Evolutionary conservation across 2,113 vertebrate species (phyloP).

Genomic region (Haplotaxodon microlepis): DNA sequence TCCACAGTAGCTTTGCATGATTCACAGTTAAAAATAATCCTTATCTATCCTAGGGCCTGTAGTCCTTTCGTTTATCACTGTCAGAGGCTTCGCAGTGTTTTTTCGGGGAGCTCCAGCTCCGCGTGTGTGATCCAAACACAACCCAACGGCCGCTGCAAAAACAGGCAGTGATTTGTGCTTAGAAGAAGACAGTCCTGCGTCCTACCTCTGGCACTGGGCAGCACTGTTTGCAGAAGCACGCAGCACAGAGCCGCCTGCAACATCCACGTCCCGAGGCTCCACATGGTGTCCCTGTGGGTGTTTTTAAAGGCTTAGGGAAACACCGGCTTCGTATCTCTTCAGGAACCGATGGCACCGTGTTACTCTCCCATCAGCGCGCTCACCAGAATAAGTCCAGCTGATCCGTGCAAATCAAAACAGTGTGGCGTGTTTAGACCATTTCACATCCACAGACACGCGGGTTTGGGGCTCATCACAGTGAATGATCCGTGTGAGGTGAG

Average conservation of each 20-base stretch:
- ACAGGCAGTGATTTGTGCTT: background rate
- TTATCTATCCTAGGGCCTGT: background rate
- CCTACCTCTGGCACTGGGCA: slow-evolving; percentile 52
- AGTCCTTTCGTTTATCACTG: background rate
- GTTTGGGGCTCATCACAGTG: background rate
- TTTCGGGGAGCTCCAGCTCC: background rate
- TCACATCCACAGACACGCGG: background rate
- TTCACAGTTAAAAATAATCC: background rate
- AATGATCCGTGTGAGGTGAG: background rate
- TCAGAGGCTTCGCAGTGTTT: background rate
- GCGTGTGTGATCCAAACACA: background rate
- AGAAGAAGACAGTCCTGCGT: background rate
- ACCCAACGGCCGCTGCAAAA: background rate
- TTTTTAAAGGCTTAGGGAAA: background rate
- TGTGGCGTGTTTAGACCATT: background rate
- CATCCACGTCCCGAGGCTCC: slow-evolving; percentile 28
- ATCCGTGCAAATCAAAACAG: background rate
- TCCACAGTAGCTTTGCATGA: background rate
- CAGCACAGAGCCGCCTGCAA: slow-evolving; percentile 35
- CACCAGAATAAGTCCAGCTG: background rate
- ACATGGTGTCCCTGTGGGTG: slow-evolving; percentile 41
- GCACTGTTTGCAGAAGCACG: slow-evolving; percentile 41
- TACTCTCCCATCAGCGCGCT: background rate
- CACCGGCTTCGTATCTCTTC: background rate
- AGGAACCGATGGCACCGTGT: background rate